These are phyloP conservation scores for Epinephelus malabaricus DNA, from an alignment of 2,797 vertebrate genomes.

Conservation along the genomic window DNA sequence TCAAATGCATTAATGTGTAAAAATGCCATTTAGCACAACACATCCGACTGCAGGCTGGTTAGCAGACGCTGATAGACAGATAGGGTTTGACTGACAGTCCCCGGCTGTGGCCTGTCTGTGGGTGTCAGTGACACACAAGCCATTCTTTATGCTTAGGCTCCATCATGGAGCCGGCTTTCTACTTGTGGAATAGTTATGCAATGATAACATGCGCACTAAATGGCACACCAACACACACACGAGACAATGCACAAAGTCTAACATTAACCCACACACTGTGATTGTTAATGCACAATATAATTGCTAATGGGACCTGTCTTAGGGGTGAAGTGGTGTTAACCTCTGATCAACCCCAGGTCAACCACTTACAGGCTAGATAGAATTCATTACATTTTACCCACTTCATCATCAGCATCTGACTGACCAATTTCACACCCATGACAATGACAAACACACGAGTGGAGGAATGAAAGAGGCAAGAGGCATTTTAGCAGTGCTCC, in stretches of 20 bases:
- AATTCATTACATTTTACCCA: constrained; percentile 83
- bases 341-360: constrained; percentile 82
- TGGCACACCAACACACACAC: constrained; percentile 22
- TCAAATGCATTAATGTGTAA: constrained; percentile 87
- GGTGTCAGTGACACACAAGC: constrained; percentile 70
- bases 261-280: constrained; percentile 60
- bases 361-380: constrained; percentile 78
- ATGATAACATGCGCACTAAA: constrained; percentile 39
- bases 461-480: constrained; percentile 40
- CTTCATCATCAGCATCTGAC: constrained; percentile 83
- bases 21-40: constrained; percentile 85
- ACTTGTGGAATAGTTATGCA: constrained; percentile 48
- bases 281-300: constrained; percentile 82
- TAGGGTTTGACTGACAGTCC: constrained; percentile 79
- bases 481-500: constrained; percentile 11
- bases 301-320: constrained; percentile 84
- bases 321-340: constrained; percentile 83
- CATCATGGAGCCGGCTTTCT: constrained; percentile 45
- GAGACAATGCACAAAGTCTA: constrained; percentile 55
- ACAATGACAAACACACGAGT: constrained; percentile 75
- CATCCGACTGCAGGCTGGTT: constrained; percentile 77
- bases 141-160: constrained; percentile 63
- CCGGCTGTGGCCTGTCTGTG: constrained; percentile 73
- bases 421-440: constrained; percentile 82
- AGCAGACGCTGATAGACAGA: constrained; percentile 76